Evolutionary conservation across 2,888 invertebrate genomes (phyloP).

Genomic region (Glaucopsyche alexis): DNA sequence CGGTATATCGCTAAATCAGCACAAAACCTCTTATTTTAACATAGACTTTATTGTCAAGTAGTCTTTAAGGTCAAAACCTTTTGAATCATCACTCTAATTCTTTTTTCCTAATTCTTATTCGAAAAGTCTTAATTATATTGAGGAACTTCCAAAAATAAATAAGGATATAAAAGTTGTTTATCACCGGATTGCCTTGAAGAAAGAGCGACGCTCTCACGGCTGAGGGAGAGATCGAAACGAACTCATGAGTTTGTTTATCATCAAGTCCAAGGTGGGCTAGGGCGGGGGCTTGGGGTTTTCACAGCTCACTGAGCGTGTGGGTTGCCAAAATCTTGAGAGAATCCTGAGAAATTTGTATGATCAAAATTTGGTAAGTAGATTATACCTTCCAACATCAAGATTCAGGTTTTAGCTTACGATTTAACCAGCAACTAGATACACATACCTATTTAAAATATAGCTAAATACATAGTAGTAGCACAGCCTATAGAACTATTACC

Average conservation of each 20-base stretch:
- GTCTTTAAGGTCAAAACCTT: background rate
- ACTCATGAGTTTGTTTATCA: constrained; percentile 12
- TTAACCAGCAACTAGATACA: too few relatives aligned
- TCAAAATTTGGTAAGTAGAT: too few relatives aligned
- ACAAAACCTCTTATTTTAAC: too few relatives aligned
- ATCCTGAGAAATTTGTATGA: background rate
- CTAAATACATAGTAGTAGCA: too few relatives aligned
- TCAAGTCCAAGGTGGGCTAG: background rate
- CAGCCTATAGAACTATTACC: too few relatives aligned
- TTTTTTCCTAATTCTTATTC: background rate
- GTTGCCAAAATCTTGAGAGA: background rate
- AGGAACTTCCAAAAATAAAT: background rate
- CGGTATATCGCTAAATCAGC: too few relatives aligned
- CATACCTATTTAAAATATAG: too few relatives aligned
- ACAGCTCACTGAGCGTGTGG: background rate
- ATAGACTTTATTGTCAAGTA: too few relatives aligned
- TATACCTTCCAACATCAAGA: too few relatives aligned
- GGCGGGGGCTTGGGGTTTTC: background rate
- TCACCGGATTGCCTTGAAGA: background rate
- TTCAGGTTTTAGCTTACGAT: too few relatives aligned
- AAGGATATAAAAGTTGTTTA: constrained; percentile 2
- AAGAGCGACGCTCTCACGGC: constrained; percentile 20
- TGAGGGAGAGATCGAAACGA: background rate
- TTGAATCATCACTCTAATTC: background rate
- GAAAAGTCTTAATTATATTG: background rate